Percentiles rank a stretch among this genome's conserved stretches.
Conservation (phyloP, 1,140 invertebrate species). For the Zeugodacus cucurbitae region DNA sequence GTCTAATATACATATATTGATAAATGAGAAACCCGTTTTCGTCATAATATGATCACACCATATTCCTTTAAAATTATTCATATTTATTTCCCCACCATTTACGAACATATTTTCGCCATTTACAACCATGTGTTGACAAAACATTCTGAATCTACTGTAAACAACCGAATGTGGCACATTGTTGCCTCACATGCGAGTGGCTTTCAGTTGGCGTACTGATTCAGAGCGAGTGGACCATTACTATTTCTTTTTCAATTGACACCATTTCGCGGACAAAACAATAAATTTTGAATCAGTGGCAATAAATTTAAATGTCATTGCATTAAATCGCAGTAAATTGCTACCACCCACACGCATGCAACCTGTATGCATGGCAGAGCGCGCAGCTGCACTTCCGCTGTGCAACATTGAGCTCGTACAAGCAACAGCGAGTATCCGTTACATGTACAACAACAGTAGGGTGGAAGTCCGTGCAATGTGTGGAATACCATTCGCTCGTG, state of each 20-base stretch:
- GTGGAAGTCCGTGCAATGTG: background rate
- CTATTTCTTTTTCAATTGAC: slow-evolving; percentile 33
- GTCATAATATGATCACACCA: too few species aligned
- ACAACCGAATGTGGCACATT: background rate
- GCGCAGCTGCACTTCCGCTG: background rate
- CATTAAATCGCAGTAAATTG: slow-evolving; percentile 55
- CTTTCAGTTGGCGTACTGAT: background rate
- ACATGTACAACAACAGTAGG: background rate
- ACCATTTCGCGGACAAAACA: slow-evolving; percentile 7
- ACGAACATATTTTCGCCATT: background rate
- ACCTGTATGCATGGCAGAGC: background rate
- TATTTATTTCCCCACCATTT: too few species aligned
- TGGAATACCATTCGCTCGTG: background rate
- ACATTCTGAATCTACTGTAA: background rate
- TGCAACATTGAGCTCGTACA: background rate
- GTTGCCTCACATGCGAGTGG: background rate
- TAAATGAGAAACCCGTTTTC: too few species aligned
- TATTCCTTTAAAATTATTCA: too few species aligned
- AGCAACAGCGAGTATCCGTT: background rate
- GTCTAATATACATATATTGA: too few species aligned
- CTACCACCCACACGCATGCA: background rate
- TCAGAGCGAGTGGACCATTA: background rate
- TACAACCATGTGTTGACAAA: background rate
- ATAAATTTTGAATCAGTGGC: slow-evolving; percentile 54
- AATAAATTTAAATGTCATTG: slow-evolving; percentile 64